These are phyloP conservation scores for Andrena hattorfiana DNA, from an alignment of 2,888 invertebrate species.

Conservation along the genomic window DNA sequence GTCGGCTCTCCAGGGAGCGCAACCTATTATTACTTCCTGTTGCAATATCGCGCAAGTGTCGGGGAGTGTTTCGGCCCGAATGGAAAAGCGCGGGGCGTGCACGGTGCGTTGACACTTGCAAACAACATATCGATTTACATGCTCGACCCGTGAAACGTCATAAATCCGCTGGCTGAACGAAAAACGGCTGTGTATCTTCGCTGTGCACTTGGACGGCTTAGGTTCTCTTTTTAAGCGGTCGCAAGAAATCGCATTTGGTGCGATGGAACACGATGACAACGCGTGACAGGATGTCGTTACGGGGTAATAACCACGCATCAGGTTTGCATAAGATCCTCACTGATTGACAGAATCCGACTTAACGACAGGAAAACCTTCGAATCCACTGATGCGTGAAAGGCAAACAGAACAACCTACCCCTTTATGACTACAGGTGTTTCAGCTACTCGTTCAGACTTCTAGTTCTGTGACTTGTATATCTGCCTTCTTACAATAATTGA, in stretches of 20 bases:
- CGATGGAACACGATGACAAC: conserved; percentile 17
- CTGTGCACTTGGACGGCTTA: neutral
- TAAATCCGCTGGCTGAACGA: neutral
- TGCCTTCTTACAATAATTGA: conserved; percentile 22
- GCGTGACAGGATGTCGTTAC: conserved; percentile 31
- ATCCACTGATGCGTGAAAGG: conserved; percentile 32
- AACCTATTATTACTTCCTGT: conserved; percentile 63
- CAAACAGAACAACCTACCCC: conserved; percentile 7
- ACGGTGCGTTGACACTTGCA: conserved; percentile 40
- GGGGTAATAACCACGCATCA: conserved; percentile 27
- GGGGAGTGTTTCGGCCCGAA: conserved; percentile 47
- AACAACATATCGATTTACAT: conserved; percentile 46
- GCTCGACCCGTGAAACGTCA: conserved; percentile 21
- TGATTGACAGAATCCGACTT: conserved; percentile 26
- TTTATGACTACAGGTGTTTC: conserved; percentile 1
- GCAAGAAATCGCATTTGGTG: neutral
- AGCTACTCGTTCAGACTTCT: conserved; percentile 44
- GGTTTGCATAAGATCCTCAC: conserved; percentile 19
- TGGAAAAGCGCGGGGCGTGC: conserved; percentile 48
- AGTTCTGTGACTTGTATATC: conserved; percentile 69
- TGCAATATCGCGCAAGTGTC: conserved; percentile 56
- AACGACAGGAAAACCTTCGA: conserved; percentile 15
- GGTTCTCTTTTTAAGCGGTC: neutral
- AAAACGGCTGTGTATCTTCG: neutral
- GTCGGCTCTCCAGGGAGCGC: conserved; percentile 37